These are phyloP conservation scores for Anoplius nigerrimus DNA, from an alignment of 2,888 invertebrate species.

Conservation along the genomic window DNA sequence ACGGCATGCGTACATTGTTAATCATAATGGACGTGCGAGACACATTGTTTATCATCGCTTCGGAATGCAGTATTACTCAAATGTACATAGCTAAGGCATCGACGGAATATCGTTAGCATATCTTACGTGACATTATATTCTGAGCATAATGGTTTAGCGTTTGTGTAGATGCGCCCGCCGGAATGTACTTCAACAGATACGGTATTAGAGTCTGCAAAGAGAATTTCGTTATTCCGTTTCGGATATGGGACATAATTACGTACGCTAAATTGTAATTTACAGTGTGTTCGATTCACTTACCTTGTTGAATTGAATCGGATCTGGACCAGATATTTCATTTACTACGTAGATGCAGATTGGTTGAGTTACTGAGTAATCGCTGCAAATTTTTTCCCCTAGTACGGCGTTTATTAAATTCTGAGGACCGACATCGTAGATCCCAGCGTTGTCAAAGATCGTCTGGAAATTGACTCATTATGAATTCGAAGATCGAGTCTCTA, in stretches of 20 bases:
- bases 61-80: no score
- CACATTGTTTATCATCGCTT: not conserved
- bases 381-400: slow-evolving; percentile 80
- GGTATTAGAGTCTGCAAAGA: slow-evolving; percentile 78
- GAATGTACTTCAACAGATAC: slow-evolving; percentile 80
- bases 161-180: slow-evolving; percentile 84
- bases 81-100: no score
- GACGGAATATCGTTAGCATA: not conserved
- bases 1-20: not conserved
- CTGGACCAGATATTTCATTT: slow-evolving; percentile 86
- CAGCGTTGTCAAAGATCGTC: not conserved
- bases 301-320: slow-evolving; percentile 80
- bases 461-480: not conserved
- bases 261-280: slow-evolving; percentile 62
- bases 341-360: slow-evolving; percentile 82
- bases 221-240: not conserved
- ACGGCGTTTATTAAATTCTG: slow-evolving; percentile 79
- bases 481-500: not conserved
- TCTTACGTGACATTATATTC: slow-evolving; percentile 60
- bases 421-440: slow-evolving; percentile 79
- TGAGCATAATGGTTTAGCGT: slow-evolving; percentile 83
- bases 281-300: no score
- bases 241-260: no score
- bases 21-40: no score
- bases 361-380: slow-evolving; percentile 77